Percentiles rank a stretch among this genome's conserved stretches.
Conservation (phyloP, 1,140 invertebrate species). For the Brachionus calyciflorus region DNA sequence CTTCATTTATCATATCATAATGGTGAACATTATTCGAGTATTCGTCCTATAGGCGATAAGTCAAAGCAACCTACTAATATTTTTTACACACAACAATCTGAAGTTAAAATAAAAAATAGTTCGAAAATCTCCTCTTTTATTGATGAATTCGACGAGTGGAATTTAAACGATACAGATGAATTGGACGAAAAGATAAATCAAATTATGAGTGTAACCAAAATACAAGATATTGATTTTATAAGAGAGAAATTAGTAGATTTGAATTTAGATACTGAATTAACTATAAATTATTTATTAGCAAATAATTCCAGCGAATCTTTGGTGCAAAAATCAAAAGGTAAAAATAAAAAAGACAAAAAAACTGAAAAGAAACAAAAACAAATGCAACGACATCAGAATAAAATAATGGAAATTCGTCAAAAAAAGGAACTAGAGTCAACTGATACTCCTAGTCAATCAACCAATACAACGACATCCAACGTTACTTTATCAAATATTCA, state of each 20-base stretch:
- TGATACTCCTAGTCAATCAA: neutral
- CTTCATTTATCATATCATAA: conserved; percentile 65
- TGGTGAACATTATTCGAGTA: conserved; percentile 64
- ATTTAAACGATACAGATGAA: conserved; percentile 17
- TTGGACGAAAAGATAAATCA: neutral
- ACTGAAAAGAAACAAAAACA: conserved; percentile 37
- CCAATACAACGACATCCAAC: neutral
- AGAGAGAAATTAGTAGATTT: neutral
- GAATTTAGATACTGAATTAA: neutral
- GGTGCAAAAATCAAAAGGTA: neutral
- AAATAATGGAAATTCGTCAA: neutral
- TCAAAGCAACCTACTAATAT: conserved; percentile 27
- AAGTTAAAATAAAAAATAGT: neutral
- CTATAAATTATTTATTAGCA: conserved; percentile 18
- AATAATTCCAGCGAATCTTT: neutral
- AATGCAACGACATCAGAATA: conserved; percentile 29
- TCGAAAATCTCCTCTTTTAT: too few relatives aligned
- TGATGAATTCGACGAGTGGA: neutral
- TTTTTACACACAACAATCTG: neutral
- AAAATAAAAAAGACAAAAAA: conserved; percentile 36
- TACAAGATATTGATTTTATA: neutral
- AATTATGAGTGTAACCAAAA: neutral
- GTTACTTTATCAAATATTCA: conserved; percentile 25
- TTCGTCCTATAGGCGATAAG: conserved; percentile 56
- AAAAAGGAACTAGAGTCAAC: neutral